These are phyloP conservation scores for Alsophila aescularia DNA, from an alignment of 2,888 invertebrate species.

Conservation along the genomic window DNA sequence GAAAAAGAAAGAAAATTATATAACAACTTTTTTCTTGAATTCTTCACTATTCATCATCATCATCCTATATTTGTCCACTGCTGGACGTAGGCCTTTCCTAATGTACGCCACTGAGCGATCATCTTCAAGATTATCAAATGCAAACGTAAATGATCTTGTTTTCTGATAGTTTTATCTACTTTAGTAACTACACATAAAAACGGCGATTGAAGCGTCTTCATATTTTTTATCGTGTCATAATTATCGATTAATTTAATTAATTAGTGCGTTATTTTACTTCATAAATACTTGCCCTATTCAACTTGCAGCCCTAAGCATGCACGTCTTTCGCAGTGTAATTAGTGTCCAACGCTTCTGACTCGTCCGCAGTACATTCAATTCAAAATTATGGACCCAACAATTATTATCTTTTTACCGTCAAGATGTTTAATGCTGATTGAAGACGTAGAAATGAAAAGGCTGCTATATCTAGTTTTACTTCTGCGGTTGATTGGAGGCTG, in stretches of 20 bases:
- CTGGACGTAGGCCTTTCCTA: too few relatives aligned
- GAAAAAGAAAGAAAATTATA: too few relatives aligned
- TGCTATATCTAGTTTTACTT: conserved; percentile 15
- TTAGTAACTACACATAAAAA: too few relatives aligned
- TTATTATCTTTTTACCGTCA: conserved; percentile 51
- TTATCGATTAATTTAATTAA: conserved; percentile 2
- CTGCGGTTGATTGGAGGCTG: conserved; percentile 15
- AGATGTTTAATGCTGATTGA: conserved; percentile 40
- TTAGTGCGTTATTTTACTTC: background rate
- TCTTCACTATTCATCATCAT: too few relatives aligned
- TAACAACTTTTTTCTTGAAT: too few relatives aligned
- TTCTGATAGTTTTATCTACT: too few relatives aligned
- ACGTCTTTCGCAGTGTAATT: conserved; percentile 38
- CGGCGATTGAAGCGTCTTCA: background rate
- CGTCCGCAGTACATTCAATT: conserved; percentile 44
- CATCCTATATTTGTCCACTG: too few relatives aligned
- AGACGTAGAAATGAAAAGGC: conserved; percentile 36
- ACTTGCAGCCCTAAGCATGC: conserved; percentile 28
- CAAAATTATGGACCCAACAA: conserved; percentile 51
- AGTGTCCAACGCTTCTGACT: conserved; percentile 42
- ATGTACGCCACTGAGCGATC: too few relatives aligned
- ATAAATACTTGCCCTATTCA: background rate
- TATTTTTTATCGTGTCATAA: background rate
- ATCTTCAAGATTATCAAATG: too few relatives aligned
- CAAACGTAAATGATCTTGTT: too few relatives aligned